phyloP scores from a whole-genome alignment of 2,797 vertebrate genomes.

The Merluccius polli region DNA sequence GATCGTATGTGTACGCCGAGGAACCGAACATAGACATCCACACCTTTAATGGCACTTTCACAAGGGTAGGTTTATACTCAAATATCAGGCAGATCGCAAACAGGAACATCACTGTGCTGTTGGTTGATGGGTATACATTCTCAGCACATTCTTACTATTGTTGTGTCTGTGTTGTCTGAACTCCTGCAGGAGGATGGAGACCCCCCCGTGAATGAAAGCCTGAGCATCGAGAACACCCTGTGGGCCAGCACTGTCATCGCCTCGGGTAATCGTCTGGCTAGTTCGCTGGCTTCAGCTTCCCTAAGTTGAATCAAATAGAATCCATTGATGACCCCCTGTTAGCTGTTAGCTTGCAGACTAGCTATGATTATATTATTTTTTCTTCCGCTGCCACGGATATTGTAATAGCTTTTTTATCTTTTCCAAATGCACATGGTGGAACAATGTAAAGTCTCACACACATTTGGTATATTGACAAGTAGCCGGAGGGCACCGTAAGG shows the following conservation, averaged over 20 bases:
- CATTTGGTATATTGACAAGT: slow-evolving; percentile 21
- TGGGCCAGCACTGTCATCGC: slow-evolving; percentile 98
- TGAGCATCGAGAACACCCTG: slow-evolving; percentile 96
- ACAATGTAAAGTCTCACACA: slow-evolving; percentile 2
- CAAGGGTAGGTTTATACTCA: slow-evolving; percentile 75
- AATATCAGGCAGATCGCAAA: not conserved
- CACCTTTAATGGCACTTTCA: slow-evolving; percentile 96
- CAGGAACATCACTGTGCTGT: not conserved
- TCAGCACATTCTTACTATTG: not conserved
- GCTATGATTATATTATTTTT: not conserved
- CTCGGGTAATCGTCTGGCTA: slow-evolving; percentile 79
- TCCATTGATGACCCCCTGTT: not conserved
- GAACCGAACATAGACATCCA: slow-evolving; percentile 98
- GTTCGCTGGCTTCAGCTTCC: slow-evolving; percentile 13
- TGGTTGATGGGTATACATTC: not conserved
- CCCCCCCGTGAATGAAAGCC: slow-evolving; percentile 91
- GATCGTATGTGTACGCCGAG: slow-evolving; percentile 91
- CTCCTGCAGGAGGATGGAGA: slow-evolving; percentile 89
- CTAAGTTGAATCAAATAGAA: not conserved
- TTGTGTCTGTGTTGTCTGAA: not conserved
- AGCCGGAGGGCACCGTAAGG: slow-evolving; percentile 1
- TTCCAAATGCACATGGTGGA: not conserved
- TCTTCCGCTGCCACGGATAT: slow-evolving; percentile 3
- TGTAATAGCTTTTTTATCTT: slow-evolving; percentile 14
- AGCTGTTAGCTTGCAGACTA: not conserved